A percentile compares a stretch with the other conserved stretches of the same genome.
These are phyloP conservation scores for Emydocephalus ijimae DNA, from an alignment of 2,113 vertebrate species.

Conservation along the genomic window DNA sequence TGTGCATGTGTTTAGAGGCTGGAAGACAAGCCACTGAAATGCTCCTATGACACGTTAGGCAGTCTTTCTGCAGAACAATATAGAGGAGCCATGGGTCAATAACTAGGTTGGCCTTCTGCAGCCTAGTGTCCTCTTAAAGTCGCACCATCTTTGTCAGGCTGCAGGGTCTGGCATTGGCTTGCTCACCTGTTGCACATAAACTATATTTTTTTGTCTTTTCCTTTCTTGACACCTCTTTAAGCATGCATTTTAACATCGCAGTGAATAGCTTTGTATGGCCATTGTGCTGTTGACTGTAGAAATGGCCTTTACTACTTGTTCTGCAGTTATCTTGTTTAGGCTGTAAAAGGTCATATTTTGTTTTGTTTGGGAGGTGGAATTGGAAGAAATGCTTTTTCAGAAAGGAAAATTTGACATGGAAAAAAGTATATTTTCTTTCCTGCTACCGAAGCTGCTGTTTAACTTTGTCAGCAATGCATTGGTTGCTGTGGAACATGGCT, in stretches of 20 bases:
- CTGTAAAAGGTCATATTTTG: neutral
- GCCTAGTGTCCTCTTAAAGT: constrained; percentile 36
- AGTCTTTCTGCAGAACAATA: neutral
- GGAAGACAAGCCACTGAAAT: constrained; percentile 36
- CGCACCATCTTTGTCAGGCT: neutral
- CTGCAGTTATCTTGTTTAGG: constrained; percentile 28
- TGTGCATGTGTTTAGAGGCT: constrained; percentile 10
- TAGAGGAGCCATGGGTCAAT: constrained; percentile 25
- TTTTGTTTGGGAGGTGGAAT: neutral
- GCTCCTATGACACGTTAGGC: neutral
- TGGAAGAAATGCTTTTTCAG: neutral
- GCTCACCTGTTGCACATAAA: constrained; percentile 47
- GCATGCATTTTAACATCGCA: constrained; percentile 52
- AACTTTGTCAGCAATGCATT: neutral
- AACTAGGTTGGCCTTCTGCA: constrained; percentile 21
- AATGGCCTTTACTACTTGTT: constrained; percentile 52
- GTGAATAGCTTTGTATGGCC: constrained; percentile 47
- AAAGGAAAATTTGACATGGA: constrained; percentile 31
- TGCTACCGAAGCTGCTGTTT: constrained; percentile 12
- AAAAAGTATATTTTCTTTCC: constrained; percentile 40
- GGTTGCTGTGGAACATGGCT: neutral
- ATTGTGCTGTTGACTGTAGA: constrained; percentile 34
- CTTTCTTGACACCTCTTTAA: neutral
- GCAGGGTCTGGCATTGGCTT: constrained; percentile 43
- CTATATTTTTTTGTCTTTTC: constrained; percentile 23